Evolutionary conservation across 2,113 vertebrate genomes (phyloP), one percentile per base, ranked within the genome.

Genomic region (Myiagra hebetior): DNA sequence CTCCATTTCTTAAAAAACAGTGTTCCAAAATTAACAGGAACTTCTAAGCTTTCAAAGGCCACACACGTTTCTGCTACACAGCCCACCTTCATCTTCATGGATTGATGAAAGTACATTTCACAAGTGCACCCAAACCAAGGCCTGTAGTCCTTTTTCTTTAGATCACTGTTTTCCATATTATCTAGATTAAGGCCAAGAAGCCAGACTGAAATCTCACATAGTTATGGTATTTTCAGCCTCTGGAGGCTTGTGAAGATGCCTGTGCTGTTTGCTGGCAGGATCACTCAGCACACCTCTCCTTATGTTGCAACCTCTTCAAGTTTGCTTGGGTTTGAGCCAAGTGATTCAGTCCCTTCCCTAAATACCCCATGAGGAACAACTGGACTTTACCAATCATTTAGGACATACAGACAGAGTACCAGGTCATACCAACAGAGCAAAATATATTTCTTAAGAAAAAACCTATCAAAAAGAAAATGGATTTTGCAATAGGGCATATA

Each of bases 401-500:
- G 21, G 37, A 42, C 35, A 52, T 18, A 57, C 10, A 49, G 24
- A 50, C 7, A 70, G 30, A 47, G 24, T 7, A 75, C 3, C n/a
- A 79, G 3, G 8, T 72, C 69, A 68, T 8, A 55, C 1, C 46
- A 63, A 69, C 4, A 73, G 15, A 75, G 4, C 4, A 60, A 87
- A 85, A 52, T 2, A 39, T 0, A 7, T 20, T 42, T 59, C 28
- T 60, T 69, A 75, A 41, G 9, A 56, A 47, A 82, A 82, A 44
- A 6, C 12, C 13, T 33, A 19, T 2, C 1, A 13, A 9, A 4
- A 18, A 0, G 27, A 9, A 4, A 9, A 11, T 1, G 0, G 2
- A 33, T 55, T 92, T 87, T 78, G 22, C 33, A 87, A 39, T 11
- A 76, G 12, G 7, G 16, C 1, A 8, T 53, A 30, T 47, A 85